Evolutionary conservation across 2,888 invertebrate species (phyloP).

Genomic region (Molanna angustata): DNA sequence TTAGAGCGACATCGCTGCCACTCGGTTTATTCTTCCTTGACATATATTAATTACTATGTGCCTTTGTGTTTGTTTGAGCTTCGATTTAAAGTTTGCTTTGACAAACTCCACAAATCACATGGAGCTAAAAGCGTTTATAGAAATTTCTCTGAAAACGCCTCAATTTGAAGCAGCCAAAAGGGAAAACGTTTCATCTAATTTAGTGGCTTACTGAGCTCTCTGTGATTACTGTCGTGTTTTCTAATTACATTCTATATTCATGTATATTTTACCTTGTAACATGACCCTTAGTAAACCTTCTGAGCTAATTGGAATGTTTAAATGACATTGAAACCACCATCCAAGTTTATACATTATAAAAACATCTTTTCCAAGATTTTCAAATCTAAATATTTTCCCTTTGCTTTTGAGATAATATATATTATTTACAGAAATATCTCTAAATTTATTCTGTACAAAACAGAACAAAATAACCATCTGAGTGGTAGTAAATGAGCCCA

Average conservation of each 20-base stretch:
- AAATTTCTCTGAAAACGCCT: not conserved
- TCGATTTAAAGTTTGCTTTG: slow-evolving; percentile 9
- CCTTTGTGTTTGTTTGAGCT: slow-evolving; percentile 2
- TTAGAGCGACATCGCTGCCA: not conserved
- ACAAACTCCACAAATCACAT: not conserved
- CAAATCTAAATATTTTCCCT: too few species aligned
- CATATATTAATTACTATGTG: not conserved
- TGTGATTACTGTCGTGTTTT: not conserved
- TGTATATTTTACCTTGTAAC: not conserved
- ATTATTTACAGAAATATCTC: too few species aligned
- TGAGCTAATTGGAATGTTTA: not conserved
- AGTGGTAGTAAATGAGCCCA: too few species aligned
- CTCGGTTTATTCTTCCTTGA: not conserved
- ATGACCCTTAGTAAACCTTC: not conserved
- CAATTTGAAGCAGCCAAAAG: not conserved
- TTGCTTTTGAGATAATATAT: too few species aligned
- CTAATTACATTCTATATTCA: not conserved
- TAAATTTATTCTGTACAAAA: too few species aligned
- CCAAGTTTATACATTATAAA: too few species aligned
- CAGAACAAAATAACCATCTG: too few species aligned
- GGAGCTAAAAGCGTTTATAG: not conserved
- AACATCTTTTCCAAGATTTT: too few species aligned
- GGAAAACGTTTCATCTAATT: not conserved
- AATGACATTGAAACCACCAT: too few species aligned
- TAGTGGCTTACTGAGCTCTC: not conserved